These are phyloP conservation scores for Cephus nigrinus DNA, from an alignment of 2,888 invertebrate species.

Conservation along the genomic window DNA sequence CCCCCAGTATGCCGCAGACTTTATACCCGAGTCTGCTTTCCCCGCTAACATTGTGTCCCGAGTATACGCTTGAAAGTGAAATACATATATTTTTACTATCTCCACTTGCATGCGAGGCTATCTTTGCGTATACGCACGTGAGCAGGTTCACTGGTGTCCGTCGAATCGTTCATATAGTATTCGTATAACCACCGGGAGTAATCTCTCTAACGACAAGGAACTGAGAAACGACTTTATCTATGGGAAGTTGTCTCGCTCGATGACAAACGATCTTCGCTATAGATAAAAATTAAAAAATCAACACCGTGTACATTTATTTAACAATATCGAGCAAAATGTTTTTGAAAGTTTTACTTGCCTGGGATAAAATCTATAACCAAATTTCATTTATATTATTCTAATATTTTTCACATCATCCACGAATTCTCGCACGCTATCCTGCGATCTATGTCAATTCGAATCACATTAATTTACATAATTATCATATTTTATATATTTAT, in stretches of 20 bases:
- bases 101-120: constrained; percentile 6
- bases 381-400: background rate
- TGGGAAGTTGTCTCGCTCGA: background rate
- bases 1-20: constrained; percentile 55
- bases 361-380: background rate
- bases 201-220: constrained; percentile 16
- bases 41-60: constrained; percentile 45
- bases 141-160: background rate
- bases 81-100: constrained; percentile 37
- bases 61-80: constrained; percentile 61
- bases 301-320: background rate
- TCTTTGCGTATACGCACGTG: constrained; percentile 11
- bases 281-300: background rate
- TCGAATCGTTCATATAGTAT: background rate
- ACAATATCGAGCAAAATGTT: background rate
- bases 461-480: background rate
- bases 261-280: background rate
- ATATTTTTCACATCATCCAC: background rate
- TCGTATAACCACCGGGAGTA: background rate
- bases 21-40: constrained; percentile 64
- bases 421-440: background rate
- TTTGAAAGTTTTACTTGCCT: background rate
- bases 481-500: background rate
- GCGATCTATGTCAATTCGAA: background rate
- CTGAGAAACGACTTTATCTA: constrained; percentile 3